These are phyloP conservation scores for Tachysurus vachellii DNA, from an alignment of 2,113 vertebrate genomes.

Conservation along the genomic window DNA sequence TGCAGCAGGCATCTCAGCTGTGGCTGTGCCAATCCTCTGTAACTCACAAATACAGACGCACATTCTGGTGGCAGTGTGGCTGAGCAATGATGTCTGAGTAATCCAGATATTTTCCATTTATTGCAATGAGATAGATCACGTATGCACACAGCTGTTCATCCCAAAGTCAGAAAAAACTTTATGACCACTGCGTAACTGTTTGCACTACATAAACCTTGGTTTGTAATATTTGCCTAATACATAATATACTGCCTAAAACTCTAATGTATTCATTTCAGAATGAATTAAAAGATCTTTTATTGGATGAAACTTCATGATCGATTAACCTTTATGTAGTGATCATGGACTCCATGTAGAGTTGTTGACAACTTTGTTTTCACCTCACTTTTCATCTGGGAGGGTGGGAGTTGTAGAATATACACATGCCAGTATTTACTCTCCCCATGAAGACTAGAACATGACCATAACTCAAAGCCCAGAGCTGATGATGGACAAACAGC, in stretches of 20 bases:
- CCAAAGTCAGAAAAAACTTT: background rate
- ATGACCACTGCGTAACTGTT: slow-evolving; percentile 9
- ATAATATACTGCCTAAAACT: background rate
- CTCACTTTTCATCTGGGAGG: slow-evolving; percentile 1
- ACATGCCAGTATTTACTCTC: slow-evolving; percentile 37
- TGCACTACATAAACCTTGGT: background rate
- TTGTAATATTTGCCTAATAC: background rate
- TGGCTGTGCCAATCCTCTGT: slow-evolving; percentile 34
- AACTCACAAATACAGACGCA: slow-evolving; percentile 22
- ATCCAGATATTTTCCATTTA: slow-evolving; percentile 45
- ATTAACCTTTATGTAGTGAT: slow-evolving; percentile 6
- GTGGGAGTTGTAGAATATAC: slow-evolving; percentile 5
- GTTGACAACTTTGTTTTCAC: slow-evolving; percentile 13
- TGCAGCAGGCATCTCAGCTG: slow-evolving; percentile 57
- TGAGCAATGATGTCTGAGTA: slow-evolving; percentile 43
- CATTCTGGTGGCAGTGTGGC: slow-evolving; percentile 42
- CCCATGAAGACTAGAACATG: slow-evolving; percentile 26
- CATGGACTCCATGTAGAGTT: background rate
- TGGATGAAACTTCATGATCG: background rate
- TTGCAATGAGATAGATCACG: background rate
- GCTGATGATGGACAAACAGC: background rate
- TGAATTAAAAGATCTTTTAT: background rate
- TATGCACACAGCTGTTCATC: slow-evolving; percentile 21
- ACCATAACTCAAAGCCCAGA: background rate
- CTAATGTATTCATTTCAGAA: background rate